Conservation (phyloP, 1,140 invertebrate genomes). For the Zaprionus kolodkinae region DNA sequence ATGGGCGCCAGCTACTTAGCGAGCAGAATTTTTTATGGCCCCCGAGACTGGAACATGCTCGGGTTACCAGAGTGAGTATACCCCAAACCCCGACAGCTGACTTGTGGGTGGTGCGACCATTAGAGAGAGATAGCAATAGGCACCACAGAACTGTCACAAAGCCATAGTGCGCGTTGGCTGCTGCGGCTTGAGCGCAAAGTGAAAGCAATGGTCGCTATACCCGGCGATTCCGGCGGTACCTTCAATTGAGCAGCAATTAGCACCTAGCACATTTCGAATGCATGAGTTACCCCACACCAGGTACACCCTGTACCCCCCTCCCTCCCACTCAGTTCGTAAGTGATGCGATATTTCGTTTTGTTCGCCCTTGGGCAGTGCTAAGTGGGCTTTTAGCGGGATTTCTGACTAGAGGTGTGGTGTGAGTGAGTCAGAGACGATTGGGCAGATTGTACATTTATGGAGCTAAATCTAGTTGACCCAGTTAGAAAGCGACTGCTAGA, state of each 20-base stretch:
- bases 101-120: slow-evolving; percentile 36
- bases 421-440: slow-evolving; percentile 24
- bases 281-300: slow-evolving; percentile 4
- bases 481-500: not conserved
- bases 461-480: slow-evolving; percentile 4
- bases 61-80: slow-evolving; percentile 29
- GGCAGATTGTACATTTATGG: slow-evolving; percentile 20
- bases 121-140: not conserved
- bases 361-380: slow-evolving; percentile 16
- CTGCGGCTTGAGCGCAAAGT: slow-evolving; percentile 17
- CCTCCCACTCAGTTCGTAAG: not conserved
- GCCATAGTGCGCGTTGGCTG: not conserved
- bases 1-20: slow-evolving; percentile 53
- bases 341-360: slow-evolving; percentile 12
- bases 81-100: not conserved
- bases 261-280: slow-evolving; percentile 28
- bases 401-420: slow-evolving; percentile 3
- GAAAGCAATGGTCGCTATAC: slow-evolving; percentile 29
- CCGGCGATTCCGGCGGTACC: slow-evolving; percentile 1
- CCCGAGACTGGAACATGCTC: slow-evolving; percentile 34
- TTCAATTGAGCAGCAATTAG: slow-evolving; percentile 44
- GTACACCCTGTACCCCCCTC: not conserved
- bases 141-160: slow-evolving; percentile 35
- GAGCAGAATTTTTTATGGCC: slow-evolving; percentile 54
- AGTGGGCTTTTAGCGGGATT: slow-evolving; percentile 32